Evolutionary conservation across 2,113 vertebrate genomes (phyloP).

Genomic region (Willisornis vidua): DNA sequence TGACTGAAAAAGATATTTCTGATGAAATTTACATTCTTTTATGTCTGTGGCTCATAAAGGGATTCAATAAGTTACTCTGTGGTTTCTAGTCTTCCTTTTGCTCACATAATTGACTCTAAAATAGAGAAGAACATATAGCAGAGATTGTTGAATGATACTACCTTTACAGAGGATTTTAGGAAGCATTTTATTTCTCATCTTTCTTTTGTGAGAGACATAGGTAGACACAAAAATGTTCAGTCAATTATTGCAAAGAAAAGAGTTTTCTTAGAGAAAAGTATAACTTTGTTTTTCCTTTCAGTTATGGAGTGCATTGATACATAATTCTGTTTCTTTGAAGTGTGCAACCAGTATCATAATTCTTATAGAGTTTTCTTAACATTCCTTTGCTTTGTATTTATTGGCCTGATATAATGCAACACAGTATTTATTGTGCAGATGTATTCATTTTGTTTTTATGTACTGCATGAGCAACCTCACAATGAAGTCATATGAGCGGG

Average conservation of each 20-base stretch:
- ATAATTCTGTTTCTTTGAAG: neutral
- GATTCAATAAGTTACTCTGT: neutral
- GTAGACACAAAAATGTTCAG: neutral
- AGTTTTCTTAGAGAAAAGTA: neutral
- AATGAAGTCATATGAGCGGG: neutral
- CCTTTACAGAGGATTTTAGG: neutral
- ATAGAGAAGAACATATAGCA: neutral
- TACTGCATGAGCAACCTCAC: neutral
- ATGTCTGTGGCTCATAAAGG: neutral
- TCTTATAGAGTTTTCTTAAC: neutral
- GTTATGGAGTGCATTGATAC: neutral
- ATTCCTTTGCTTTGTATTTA: conserved; percentile 35
- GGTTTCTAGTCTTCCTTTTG: neutral
- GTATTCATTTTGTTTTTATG: neutral
- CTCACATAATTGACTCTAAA: conserved; percentile 9
- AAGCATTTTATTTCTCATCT: neutral
- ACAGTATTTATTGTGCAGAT: neutral
- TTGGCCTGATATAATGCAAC: neutral
- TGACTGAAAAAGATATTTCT: neutral
- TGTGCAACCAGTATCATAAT: neutral
- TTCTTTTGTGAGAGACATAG: neutral
- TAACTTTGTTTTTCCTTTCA: neutral
- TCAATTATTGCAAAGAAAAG: neutral
- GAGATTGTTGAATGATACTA: neutral
- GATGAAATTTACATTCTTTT: neutral